These are phyloP conservation scores for Hippocampus abdominalis DNA, from an alignment of 2,113 vertebrate genomes.

Conservation along the genomic window DNA sequence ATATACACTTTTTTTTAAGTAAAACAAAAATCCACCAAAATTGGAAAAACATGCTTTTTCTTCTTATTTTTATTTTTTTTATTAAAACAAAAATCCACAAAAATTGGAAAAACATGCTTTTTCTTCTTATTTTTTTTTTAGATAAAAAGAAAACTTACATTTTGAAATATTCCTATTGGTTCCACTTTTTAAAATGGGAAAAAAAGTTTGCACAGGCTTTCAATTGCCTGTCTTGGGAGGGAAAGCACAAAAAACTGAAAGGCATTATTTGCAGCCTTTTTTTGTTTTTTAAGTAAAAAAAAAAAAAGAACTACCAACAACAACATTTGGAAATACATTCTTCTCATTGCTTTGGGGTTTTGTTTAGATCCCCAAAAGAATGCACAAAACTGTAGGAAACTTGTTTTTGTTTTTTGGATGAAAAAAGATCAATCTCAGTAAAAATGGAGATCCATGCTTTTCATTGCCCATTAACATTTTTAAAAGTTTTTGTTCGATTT, in stretches of 20 bases:
- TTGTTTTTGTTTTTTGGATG: neutral
- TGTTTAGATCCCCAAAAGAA: too few species aligned
- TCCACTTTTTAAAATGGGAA: neutral
- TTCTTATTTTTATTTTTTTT: neutral
- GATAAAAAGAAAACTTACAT: neutral
- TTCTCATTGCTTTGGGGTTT: neutral
- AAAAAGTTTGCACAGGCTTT: neutral
- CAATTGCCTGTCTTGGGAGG: neutral
- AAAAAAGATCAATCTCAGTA: neutral
- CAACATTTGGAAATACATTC: neutral
- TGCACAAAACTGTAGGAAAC: too few species aligned
- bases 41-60: too few species aligned
- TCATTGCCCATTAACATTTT: neutral
- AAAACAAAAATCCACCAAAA: too few species aligned
- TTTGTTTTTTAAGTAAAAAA: too few species aligned
- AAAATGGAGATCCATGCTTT: neutral
- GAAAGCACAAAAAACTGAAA: neutral
- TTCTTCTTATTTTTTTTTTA: neutral
- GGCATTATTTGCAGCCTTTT: too few species aligned
- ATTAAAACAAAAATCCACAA: too few species aligned
- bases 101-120: too few species aligned
- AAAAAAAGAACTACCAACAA: neutral
- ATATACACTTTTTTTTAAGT: neutral
- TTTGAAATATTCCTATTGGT: neutral
- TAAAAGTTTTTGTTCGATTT: neutral